Conservation (phyloP, 1,140 invertebrate genomes). For the Andrena cerasifolii region DNA sequence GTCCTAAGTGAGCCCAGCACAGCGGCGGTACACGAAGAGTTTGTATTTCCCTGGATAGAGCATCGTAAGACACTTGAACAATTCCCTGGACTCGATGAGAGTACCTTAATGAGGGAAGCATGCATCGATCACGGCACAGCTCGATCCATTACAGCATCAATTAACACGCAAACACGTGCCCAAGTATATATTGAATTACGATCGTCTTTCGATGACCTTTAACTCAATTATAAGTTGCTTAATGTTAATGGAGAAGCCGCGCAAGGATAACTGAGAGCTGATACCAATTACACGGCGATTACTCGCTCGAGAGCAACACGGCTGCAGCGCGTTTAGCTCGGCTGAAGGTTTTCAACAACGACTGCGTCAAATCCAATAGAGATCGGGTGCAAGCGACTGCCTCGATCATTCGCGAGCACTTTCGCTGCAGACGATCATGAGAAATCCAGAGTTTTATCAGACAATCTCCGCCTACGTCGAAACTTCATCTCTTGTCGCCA, state of each 20-base stretch:
- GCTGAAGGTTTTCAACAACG: conserved; percentile 20
- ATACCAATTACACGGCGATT: conserved; percentile 48
- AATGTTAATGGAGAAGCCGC: conserved; percentile 43
- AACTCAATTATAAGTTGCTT: conserved; percentile 41
- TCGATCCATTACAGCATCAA: background rate
- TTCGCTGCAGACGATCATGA: too few relatives aligned
- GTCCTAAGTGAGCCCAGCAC: too few relatives aligned
- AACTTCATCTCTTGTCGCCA: background rate
- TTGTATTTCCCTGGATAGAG: too few relatives aligned
- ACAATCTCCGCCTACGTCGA: too few relatives aligned
- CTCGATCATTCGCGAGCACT: too few relatives aligned
- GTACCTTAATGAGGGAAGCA: background rate
- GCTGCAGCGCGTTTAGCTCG: conserved; percentile 11
- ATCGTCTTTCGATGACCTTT: conserved; percentile 24
- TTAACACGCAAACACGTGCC: background rate
- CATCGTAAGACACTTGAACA: too few relatives aligned
- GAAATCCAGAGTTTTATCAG: background rate
- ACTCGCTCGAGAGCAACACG: conserved; percentile 15
- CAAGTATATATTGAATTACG: conserved; percentile 13
- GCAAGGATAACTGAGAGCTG: conserved; percentile 23
- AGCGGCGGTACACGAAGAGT: too few relatives aligned
- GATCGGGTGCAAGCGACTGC: background rate
- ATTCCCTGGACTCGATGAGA: background rate
- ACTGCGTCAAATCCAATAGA: background rate
- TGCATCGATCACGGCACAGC: background rate